These are phyloP conservation scores for Ectropis crepuscularia DNA, from an alignment of 2,888 invertebrate species.

Conservation along the genomic window DNA sequence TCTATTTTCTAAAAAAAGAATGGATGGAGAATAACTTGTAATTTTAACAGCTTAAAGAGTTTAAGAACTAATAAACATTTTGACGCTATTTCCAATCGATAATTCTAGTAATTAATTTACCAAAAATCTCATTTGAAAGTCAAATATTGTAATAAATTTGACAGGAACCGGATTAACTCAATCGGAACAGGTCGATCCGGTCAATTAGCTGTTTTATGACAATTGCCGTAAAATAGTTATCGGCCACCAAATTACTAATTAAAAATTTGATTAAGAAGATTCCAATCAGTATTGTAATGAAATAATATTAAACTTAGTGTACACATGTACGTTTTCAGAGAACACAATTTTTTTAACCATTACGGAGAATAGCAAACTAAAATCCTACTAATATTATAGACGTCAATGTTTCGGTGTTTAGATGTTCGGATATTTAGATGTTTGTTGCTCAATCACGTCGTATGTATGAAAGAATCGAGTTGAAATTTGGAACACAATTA, in stretches of 20 bases:
- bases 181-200: slow-evolving; percentile 35
- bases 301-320: slow-evolving; percentile 15
- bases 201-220: slow-evolving; percentile 38
- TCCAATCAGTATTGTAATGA: slow-evolving; percentile 36
- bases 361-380: no score
- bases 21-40: no score
- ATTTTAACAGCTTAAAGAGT: not conserved
- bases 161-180: slow-evolving; percentile 33
- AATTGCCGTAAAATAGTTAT: slow-evolving; percentile 41
- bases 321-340: slow-evolving; percentile 1
- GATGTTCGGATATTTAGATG: no score
- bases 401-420: no score
- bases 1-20: no score
- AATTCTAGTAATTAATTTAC: slow-evolving; percentile 35
- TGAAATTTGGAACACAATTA: no score
- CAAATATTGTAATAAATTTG: slow-evolving; percentile 39
- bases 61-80: slow-evolving; percentile 3
- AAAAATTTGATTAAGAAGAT: slow-evolving; percentile 29
- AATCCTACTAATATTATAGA: no score
- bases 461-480: no score
- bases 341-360: not conserved
- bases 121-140: slow-evolving; percentile 38
- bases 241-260: slow-evolving; percentile 35
- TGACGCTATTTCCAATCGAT: slow-evolving; percentile 23
- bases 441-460: no score